phyloP scores from a whole-genome alignment of 1,140 invertebrate species.

The Neodiprion virginianus region DNA sequence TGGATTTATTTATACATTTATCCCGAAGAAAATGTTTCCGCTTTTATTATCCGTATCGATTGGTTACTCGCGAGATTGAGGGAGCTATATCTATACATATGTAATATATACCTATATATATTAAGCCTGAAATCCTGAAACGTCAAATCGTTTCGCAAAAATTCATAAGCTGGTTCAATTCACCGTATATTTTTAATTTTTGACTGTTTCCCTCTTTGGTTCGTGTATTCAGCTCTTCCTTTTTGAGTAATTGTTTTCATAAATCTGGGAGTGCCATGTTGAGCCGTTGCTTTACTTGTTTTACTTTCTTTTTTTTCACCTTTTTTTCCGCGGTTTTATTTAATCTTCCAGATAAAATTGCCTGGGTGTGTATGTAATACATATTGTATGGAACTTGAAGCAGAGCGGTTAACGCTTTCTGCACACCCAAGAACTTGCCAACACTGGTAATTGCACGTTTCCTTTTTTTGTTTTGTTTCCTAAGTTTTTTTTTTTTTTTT shows the following conservation, averaged over 20 bases:
- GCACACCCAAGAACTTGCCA: neutral
- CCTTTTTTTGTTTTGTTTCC: neutral
- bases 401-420: neutral
- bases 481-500: too few species aligned
- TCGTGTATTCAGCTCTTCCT: too few species aligned
- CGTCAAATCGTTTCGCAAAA: too few species aligned
- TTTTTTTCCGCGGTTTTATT: neutral
- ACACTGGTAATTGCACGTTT: neutral
- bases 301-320: neutral
- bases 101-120: too few species aligned
- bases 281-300: neutral
- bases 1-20: neutral
- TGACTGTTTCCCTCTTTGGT: too few species aligned
- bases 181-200: too few species aligned
- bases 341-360: neutral
- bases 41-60: neutral
- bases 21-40: neutral
- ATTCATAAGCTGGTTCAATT: too few species aligned
- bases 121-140: too few species aligned
- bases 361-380: neutral
- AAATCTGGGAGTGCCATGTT: too few species aligned
- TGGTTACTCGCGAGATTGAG: too few species aligned
- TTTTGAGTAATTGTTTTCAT: too few species aligned
- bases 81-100: too few species aligned
- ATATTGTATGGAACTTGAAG: neutral